A percentile compares a stretch with the other conserved stretches of the same genome.
Evolutionary conservation across 1,140 invertebrate genomes (phyloP).

Genomic region (Philopotamus ludificatus): DNA sequence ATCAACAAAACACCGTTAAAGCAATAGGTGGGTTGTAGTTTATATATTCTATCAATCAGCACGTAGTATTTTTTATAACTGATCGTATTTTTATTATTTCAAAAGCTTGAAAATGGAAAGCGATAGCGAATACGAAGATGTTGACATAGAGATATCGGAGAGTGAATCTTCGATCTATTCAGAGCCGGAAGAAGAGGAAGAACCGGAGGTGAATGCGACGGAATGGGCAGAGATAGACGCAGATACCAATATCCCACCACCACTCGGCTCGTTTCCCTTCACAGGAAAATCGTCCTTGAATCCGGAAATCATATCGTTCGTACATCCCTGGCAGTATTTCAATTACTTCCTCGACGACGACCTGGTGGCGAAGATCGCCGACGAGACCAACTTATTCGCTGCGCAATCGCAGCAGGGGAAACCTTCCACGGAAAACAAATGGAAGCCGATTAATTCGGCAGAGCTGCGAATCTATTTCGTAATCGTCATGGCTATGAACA

Average conservation of each 20-base stretch:
- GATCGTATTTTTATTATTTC: not conserved
- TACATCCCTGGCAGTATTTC: slow-evolving; percentile 5
- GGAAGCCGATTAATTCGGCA: not conserved
- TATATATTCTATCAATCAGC: too few species aligned
- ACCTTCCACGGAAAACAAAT: not conserved
- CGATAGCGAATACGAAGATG: not conserved
- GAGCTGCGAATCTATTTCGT: slow-evolving; percentile 20
- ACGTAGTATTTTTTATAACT: too few species aligned
- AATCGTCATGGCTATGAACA: not conserved
- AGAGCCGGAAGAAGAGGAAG: not conserved
- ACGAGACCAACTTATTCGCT: slow-evolving; percentile 10
- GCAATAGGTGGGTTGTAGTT: too few species aligned
- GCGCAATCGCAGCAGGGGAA: not conserved
- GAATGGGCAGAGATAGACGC: not conserved
- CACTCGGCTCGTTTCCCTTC: slow-evolving; percentile 1
- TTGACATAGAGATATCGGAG: not conserved
- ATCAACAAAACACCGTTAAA: too few species aligned
- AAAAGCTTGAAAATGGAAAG: not conserved
- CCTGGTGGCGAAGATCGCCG: not conserved
- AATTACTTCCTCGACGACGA: slow-evolving; percentile 22
- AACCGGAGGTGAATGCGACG: not conserved
- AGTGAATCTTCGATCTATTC: not conserved
- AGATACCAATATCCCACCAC: not conserved
- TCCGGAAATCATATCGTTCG: not conserved
- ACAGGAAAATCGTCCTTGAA: not conserved